phyloP scores from a whole-genome alignment of 2,113 vertebrate genomes.

The Trichechus manatus region DNA sequence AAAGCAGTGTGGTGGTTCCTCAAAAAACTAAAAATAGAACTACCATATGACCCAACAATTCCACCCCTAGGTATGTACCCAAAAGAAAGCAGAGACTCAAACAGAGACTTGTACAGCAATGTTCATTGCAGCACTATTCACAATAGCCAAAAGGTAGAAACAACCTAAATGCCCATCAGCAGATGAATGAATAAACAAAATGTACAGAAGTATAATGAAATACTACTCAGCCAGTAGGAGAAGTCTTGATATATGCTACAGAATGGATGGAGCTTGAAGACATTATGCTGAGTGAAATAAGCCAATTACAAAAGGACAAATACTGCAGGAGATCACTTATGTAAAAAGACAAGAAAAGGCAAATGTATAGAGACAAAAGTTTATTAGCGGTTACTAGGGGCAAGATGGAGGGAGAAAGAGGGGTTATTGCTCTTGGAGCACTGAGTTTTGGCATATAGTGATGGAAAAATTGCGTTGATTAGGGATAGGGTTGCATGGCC shows the following conservation, averaged over 20 bases:
- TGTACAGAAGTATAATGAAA: background rate
- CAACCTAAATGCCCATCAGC: background rate
- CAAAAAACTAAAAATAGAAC: too few relatives aligned
- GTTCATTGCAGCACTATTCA: background rate
- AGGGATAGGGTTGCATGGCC: background rate
- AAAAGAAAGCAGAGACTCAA: too few relatives aligned
- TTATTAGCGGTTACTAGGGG: background rate
- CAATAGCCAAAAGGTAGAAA: background rate
- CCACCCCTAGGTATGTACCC: too few relatives aligned
- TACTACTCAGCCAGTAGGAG: background rate
- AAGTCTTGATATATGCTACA: background rate
- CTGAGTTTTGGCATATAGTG: background rate
- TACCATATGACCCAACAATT: too few relatives aligned
- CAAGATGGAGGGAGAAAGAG: background rate
- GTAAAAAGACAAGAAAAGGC: too few relatives aligned
- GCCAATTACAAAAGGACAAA: background rate
- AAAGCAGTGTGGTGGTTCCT: too few relatives aligned
- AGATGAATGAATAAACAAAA: background rate
- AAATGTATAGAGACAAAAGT: too few relatives aligned
- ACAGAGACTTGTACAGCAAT: too few relatives aligned
- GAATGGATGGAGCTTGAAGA: background rate
- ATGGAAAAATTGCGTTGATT: background rate
- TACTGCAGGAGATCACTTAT: background rate
- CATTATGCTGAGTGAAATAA: background rate
- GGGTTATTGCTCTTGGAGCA: background rate